These are phyloP conservation scores for Stomatorhinus ivindoensis DNA, from an alignment of 2,113 vertebrate genomes.

Conservation along the genomic window DNA sequence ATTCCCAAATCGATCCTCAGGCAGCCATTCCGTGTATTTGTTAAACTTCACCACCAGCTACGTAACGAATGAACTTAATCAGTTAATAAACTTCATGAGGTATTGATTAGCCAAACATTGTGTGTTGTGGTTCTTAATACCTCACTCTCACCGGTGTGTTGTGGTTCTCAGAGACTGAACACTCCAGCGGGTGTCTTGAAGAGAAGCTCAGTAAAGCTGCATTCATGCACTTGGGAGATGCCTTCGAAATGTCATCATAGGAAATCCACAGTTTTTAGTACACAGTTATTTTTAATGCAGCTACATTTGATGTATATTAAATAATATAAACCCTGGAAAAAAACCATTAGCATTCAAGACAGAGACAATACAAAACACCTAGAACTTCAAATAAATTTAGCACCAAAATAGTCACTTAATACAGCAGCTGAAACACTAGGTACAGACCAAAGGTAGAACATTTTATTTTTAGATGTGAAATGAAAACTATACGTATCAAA, in stretches of 20 bases:
- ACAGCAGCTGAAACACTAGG: slow-evolving; percentile 13
- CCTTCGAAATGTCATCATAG: background rate
- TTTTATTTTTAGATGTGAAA: background rate
- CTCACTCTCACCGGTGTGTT: background rate
- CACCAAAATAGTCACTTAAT: background rate
- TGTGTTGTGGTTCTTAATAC: background rate
- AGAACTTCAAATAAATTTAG: slow-evolving; percentile 14
- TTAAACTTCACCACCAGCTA: background rate
- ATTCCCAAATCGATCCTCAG: background rate
- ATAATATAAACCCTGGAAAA: background rate
- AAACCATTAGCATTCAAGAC: slow-evolving; percentile 5
- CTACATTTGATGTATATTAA: slow-evolving; percentile 3
- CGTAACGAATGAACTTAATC: background rate
- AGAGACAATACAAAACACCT: background rate
- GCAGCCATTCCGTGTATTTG: background rate
- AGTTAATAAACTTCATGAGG: background rate
- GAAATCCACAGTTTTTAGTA: background rate
- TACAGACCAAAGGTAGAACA: background rate
- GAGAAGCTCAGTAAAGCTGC: background rate
- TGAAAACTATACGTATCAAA: background rate
- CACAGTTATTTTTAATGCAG: background rate
- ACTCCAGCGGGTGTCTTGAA: background rate
- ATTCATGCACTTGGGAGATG: background rate
- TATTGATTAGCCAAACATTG: background rate
- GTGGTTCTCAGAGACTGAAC: background rate